A percentile compares a stretch with the other conserved stretches of the same genome.
These are phyloP conservation scores for Lithophane socia DNA, from an alignment of 2,888 invertebrate genomes.

Conservation along the genomic window DNA sequence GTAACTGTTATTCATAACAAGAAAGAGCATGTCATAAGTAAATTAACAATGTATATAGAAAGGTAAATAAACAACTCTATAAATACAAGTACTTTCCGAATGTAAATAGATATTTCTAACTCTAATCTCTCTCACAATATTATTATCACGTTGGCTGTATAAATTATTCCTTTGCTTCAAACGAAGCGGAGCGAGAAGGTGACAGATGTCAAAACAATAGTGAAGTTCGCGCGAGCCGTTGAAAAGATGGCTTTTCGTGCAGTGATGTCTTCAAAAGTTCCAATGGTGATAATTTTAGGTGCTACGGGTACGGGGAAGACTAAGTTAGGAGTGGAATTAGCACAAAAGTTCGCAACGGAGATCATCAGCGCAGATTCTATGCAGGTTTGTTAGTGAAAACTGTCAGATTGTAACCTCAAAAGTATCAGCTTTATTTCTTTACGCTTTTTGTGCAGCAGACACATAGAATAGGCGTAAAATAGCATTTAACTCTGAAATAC, in stretches of 20 bases:
- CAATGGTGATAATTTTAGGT: slow-evolving; percentile 97
- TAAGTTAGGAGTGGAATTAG: slow-evolving; percentile 97
- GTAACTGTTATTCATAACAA: neutral
- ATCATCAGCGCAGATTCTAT: slow-evolving; percentile 99
- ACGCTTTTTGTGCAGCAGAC: neutral
- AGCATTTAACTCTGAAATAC: neutral
- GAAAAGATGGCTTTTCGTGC: slow-evolving; percentile 83
- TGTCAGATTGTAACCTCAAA: slow-evolving; percentile 79
- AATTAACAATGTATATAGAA: slow-evolving; percentile 29
- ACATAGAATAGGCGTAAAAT: neutral
- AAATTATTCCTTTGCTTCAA: slow-evolving; percentile 47
- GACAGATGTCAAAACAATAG: slow-evolving; percentile 78
- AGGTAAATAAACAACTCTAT: slow-evolving; percentile 47
- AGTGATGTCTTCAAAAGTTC: slow-evolving; percentile 86
- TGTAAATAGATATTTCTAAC: slow-evolving; percentile 40
- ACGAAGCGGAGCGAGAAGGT: slow-evolving; percentile 20
- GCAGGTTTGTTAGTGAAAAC: slow-evolving; percentile 93
- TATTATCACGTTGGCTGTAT: slow-evolving; percentile 39
- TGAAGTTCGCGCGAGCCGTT: slow-evolving; percentile 83
- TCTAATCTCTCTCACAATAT: slow-evolving; percentile 11
- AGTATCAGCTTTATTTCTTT: slow-evolving; percentile 24
- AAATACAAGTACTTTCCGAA: slow-evolving; percentile 22
- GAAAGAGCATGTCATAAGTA: slow-evolving; percentile 4
- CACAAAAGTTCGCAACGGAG: slow-evolving; percentile 96
- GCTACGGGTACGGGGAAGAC: slow-evolving; percentile 99